A percentile compares a stretch with the other conserved stretches of the same genome.
phyloP scores from a whole-genome alignment of 2,113 vertebrate genomes.

The Beaufortia kweichowensis region DNA sequence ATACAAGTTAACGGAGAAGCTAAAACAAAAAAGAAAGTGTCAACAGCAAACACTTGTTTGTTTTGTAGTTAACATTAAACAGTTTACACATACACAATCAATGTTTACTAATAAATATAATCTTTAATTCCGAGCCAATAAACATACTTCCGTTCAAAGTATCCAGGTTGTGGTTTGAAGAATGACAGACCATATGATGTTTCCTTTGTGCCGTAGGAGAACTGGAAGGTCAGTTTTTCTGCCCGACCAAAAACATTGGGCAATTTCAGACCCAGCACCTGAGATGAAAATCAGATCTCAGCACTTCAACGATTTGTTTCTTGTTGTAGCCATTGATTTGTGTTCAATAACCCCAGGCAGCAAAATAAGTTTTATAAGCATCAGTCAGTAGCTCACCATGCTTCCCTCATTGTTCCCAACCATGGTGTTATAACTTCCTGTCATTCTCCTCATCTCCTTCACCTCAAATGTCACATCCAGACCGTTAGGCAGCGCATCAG shows the following conservation, averaged over 20 bases:
- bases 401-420: slow-evolving; percentile 98
- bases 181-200: slow-evolving; percentile 94
- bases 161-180: slow-evolving; percentile 92
- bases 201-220: slow-evolving; percentile 97
- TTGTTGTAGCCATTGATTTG: background rate
- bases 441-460: slow-evolving; percentile 86
- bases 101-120: too few relatives aligned
- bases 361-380: background rate
- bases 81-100: too few relatives aligned
- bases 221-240: slow-evolving; percentile 94
- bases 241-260: slow-evolving; percentile 92
- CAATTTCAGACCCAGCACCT: slow-evolving; percentile 93
- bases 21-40: slow-evolving; percentile 63
- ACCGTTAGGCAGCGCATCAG: slow-evolving; percentile 90
- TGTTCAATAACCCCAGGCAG: background rate
- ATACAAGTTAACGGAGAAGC: slow-evolving; percentile 86
- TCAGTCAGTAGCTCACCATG: slow-evolving; percentile 79
- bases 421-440: slow-evolving; percentile 97
- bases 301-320: background rate
- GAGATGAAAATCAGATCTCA: slow-evolving; percentile 28
- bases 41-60: background rate
- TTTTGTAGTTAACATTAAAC: background rate
- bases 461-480: slow-evolving; percentile 94
- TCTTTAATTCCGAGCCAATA: background rate
- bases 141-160: slow-evolving; percentile 91